These are phyloP conservation scores for Pedicia rivosa DNA, from an alignment of 2,888 invertebrate genomes.

Conservation along the genomic window DNA sequence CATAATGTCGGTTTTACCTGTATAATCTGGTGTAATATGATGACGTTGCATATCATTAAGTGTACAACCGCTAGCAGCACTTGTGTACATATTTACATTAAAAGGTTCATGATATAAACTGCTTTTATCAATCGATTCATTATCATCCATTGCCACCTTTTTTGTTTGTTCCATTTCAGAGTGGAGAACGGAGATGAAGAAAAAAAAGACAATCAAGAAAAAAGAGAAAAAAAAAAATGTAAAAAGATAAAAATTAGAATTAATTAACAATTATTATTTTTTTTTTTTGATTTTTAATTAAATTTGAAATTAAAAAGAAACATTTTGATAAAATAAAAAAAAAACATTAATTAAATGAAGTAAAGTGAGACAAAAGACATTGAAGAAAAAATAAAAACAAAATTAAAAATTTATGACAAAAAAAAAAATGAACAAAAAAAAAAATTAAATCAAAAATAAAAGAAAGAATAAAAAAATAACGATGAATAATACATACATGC, in stretches of 20 bases:
- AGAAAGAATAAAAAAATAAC: too few relatives aligned
- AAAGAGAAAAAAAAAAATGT: background rate
- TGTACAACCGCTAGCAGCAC: conserved; percentile 31
- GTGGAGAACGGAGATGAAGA: background rate
- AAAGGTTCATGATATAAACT: conserved; percentile 34
- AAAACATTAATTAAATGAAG: too few relatives aligned
- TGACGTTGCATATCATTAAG: conserved; percentile 32
- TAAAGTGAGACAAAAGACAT: too few relatives aligned
- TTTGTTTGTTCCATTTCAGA: background rate
- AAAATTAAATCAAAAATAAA: too few relatives aligned
- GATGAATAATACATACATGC: too few relatives aligned
- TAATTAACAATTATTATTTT: background rate
- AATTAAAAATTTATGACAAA: too few relatives aligned
- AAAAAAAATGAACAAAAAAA: too few relatives aligned
- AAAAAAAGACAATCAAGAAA: background rate
- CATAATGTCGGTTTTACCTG: conserved; percentile 28
- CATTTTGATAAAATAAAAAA: background rate
- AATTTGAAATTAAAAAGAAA: too few relatives aligned
- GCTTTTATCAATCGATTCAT: conserved; percentile 32
- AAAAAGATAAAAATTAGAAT: background rate
- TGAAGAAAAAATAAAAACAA: too few relatives aligned
- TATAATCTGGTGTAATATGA: conserved; percentile 38
- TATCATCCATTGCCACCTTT: conserved; percentile 31
- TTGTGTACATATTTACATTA: conserved; percentile 32
- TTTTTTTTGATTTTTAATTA: background rate